phyloP scores from a whole-genome alignment of 2,113 vertebrate genomes.

The Tiliqua scincoides region DNA sequence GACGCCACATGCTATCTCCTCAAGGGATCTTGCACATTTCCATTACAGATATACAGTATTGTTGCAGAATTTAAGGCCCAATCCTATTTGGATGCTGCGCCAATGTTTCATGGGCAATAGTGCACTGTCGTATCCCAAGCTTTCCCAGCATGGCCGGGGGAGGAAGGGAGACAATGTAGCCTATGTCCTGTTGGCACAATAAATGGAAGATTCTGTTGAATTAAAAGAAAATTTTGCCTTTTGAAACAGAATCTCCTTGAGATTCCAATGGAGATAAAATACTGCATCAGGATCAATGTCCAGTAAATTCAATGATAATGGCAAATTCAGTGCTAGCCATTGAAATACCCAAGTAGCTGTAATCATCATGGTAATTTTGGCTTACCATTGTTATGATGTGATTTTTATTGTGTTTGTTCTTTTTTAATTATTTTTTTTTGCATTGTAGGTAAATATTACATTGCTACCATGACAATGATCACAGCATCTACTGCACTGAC shows the following conservation, averaged over 20 bases:
- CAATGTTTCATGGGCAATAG: no score
- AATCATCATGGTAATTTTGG: background rate
- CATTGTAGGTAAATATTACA: slow-evolving; percentile 94
- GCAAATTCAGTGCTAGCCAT: no score
- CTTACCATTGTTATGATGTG: background rate
- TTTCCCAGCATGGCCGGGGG: no score
- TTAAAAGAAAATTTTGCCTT: background rate
- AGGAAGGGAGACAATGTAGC: no score
- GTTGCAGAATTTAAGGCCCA: no score
- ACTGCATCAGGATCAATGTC: background rate
- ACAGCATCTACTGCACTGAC: slow-evolving; percentile 97
- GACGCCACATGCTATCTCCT: no score
- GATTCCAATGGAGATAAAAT: background rate
- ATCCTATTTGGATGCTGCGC: no score
- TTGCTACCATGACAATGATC: slow-evolving; percentile 98
- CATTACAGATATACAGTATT: no score
- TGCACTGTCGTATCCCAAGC: no score
- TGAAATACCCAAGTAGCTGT: no score
- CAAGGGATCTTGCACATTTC: no score
- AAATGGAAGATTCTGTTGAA: background rate
- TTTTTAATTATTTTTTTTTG: slow-evolving; percentile 23
- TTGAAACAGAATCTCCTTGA: background rate
- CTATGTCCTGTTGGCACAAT: background rate
- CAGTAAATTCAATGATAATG: background rate
- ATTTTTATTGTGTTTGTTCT: background rate